These are phyloP conservation scores for Sinhomidia bicolor DNA, from an alignment of 2,888 invertebrate genomes.

Conservation along the genomic window DNA sequence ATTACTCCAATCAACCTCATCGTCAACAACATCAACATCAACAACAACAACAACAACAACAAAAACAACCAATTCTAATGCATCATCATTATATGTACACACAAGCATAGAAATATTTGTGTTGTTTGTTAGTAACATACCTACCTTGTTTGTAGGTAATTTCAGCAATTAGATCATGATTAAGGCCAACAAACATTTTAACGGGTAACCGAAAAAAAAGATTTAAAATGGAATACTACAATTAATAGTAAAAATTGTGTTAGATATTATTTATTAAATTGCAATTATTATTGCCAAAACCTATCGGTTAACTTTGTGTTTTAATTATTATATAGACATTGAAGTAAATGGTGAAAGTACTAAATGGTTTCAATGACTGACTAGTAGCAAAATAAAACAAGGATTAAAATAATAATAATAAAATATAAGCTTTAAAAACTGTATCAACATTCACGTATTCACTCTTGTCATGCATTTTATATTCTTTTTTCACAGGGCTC, in stretches of 20 bases:
- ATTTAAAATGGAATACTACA: background rate
- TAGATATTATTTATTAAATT: background rate
- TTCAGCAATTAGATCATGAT: background rate
- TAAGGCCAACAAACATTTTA: background rate
- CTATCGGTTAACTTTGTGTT: constrained; percentile 29
- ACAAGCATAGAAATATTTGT: too few species aligned
- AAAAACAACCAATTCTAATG: too few species aligned
- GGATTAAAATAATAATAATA: constrained; percentile 66
- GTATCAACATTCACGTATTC: constrained; percentile 59
- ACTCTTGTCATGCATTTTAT: constrained; percentile 57
- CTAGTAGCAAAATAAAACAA: constrained; percentile 73
- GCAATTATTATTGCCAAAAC: constrained; percentile 30
- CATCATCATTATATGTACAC: too few species aligned
- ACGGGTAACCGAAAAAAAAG: background rate
- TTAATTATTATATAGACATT: constrained; percentile 41
- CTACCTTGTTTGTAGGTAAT: background rate
- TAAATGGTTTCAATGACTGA: constrained; percentile 73
- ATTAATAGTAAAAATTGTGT: background rate
- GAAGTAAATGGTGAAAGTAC: constrained; percentile 74
- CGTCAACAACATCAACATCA: too few species aligned
- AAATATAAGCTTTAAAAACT: constrained; percentile 65
- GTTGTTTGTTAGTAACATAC: too few species aligned
- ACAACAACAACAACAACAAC: too few species aligned
- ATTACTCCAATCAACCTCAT: background rate
- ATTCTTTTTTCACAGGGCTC: constrained; percentile 67